These are phyloP conservation scores for Reinhardtius hippoglossoides DNA, from an alignment of 2,113 vertebrate genomes.

Conservation along the genomic window DNA sequence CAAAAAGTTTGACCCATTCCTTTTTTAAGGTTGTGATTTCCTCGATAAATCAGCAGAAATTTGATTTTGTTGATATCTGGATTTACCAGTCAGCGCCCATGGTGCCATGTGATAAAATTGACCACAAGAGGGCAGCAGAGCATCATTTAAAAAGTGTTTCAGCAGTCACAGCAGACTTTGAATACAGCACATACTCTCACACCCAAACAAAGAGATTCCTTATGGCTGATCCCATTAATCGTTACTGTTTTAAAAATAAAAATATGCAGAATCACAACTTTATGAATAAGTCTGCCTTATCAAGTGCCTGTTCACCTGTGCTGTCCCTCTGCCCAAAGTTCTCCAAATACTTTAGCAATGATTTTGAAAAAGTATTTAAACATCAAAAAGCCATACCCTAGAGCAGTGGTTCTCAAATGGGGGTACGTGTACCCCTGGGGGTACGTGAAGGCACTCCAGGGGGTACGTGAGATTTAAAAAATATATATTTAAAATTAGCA, in stretches of 20 bases:
- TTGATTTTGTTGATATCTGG: not conserved
- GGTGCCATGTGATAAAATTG: not conserved
- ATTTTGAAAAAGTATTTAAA: constrained; percentile 37
- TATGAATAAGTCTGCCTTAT: not conserved
- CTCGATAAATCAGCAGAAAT: not conserved
- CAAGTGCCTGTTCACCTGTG: not conserved
- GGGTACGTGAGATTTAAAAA: too few relatives aligned
- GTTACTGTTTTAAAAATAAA: not conserved
- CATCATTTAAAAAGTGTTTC: not conserved
- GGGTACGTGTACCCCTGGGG: too few relatives aligned
- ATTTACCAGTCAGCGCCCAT: not conserved
- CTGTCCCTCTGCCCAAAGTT: constrained; percentile 5
- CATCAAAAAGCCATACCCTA: constrained; percentile 4
- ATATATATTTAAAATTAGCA: too few relatives aligned
- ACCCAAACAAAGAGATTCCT: not conserved
- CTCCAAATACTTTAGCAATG: not conserved
- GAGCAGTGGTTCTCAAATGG: too few relatives aligned
- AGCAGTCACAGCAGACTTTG: not conserved
- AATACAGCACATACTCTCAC: not conserved
- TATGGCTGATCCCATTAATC: not conserved
- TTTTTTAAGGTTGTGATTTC: not conserved
- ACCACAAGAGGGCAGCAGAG: constrained; percentile 63
- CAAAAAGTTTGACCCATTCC: not conserved
- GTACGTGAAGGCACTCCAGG: too few relatives aligned
- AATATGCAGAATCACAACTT: not conserved